A percentile compares a stretch with the other conserved stretches of the same genome.
Evolutionary conservation across 2,113 vertebrate species (phyloP).

Genomic region (Syngnathus scovelli): DNA sequence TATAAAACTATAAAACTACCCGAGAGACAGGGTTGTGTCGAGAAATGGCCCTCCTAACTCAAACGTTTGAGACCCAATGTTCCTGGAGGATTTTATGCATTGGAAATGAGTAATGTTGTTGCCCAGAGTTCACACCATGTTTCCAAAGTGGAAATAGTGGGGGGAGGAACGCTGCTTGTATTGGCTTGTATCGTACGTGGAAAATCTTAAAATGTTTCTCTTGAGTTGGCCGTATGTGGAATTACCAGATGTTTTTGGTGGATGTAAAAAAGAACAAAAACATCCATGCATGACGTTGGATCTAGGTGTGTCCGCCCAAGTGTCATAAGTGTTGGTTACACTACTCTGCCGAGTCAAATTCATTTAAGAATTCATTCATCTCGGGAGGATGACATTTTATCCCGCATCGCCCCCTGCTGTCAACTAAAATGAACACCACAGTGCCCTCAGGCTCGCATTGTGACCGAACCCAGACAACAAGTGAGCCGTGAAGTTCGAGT

Average conservation of each 20-base stretch:
- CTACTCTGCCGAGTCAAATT: no score
- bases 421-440: no score
- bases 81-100: conserved; percentile 9
- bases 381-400: no score
- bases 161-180: background rate
- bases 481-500: no score
- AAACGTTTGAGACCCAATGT: conserved; percentile 23
- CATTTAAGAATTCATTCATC: no score
- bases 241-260: background rate
- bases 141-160: background rate
- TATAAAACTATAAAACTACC: conserved; percentile 4
- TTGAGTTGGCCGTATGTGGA: background rate
- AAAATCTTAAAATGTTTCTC: conserved; percentile 1
- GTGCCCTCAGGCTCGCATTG: no score
- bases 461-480: no score
- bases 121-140: background rate
- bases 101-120: conserved; percentile 6
- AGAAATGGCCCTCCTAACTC: conserved; percentile 23
- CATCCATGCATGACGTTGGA: background rate
- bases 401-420: no score
- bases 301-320: background rate
- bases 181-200: conserved; percentile 2
- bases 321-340: no score
- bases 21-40: conserved; percentile 34
- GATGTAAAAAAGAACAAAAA: background rate